These are phyloP conservation scores for Falco cherrug DNA, from an alignment of 2,797 vertebrate species.

Conservation along the genomic window DNA sequence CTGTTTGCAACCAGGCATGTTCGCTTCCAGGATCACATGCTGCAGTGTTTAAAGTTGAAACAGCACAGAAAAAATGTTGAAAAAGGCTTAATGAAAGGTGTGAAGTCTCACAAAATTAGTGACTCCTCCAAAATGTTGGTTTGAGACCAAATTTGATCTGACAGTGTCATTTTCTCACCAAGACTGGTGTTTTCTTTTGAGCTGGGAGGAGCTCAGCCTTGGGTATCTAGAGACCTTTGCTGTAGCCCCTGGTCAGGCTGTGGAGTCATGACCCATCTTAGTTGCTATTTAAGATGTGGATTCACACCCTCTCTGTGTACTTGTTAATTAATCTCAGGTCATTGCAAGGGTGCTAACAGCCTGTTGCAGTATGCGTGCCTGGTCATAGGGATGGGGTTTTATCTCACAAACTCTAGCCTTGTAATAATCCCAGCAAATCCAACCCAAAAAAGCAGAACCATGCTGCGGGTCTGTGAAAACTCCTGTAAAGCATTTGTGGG, in stretches of 20 bases:
- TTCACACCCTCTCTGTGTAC: not conserved
- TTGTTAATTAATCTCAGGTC: not conserved
- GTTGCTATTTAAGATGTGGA: not conserved
- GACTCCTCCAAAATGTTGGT: fast-evolving
- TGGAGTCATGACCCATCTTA: not conserved
- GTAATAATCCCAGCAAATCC: not conserved
- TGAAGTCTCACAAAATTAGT: not conserved
- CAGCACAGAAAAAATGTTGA: fast-evolving
- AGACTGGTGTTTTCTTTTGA: not conserved
- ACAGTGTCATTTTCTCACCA: not conserved
- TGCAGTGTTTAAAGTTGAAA: not conserved
- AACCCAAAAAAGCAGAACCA: not conserved
- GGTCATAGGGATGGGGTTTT: not conserved
- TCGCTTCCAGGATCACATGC: not conserved
- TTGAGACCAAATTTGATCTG: not conserved
- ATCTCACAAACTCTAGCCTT: not conserved
- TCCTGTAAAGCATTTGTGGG: not conserved
- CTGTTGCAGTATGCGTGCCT: not conserved
- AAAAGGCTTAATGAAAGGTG: not conserved
- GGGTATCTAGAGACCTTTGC: not conserved
- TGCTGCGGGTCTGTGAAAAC: not conserved
- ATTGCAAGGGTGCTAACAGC: not conserved
- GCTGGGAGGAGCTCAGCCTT: not conserved
- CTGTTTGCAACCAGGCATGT: not conserved
- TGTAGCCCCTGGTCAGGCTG: not conserved